Conservation (phyloP, 2,113 vertebrate species). For the Pleuronectes platessa region DNA sequence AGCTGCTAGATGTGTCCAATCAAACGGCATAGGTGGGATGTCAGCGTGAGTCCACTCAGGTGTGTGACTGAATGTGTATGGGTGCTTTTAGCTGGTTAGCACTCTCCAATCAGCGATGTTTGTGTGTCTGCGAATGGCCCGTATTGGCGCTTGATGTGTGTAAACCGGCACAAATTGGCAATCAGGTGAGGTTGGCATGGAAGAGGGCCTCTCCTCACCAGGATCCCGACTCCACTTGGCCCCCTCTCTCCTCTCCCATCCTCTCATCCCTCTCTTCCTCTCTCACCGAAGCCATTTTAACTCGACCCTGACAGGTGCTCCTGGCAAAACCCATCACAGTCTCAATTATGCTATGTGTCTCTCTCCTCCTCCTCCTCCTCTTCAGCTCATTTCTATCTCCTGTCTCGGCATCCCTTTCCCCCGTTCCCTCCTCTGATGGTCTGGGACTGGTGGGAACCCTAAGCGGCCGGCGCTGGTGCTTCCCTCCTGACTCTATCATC, state of each 20-base stretch:
- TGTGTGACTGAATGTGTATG: slow-evolving; percentile 39
- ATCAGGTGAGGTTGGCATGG: slow-evolving; percentile 79
- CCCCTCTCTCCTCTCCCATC: slow-evolving; percentile 37
- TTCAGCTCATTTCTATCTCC: slow-evolving; percentile 30
- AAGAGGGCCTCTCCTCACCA: slow-evolving; percentile 49
- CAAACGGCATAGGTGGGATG: slow-evolving; percentile 48
- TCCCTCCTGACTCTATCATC: slow-evolving; percentile 38
- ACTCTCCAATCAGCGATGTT: slow-evolving; percentile 45
- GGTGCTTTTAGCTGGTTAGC: slow-evolving; percentile 43
- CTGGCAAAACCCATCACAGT: slow-evolving; percentile 83
- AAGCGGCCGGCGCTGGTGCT: background rate
- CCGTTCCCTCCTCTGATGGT: slow-evolving; percentile 26
- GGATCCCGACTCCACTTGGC: slow-evolving; percentile 72
- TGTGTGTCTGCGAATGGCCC: slow-evolving; percentile 44
- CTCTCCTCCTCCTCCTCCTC: slow-evolving; percentile 31
- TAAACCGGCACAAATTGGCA: slow-evolving; percentile 80
- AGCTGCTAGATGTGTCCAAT: slow-evolving; percentile 61
- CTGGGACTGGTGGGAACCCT: slow-evolving; percentile 13
- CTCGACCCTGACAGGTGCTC: slow-evolving; percentile 79
- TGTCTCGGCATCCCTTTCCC: background rate
- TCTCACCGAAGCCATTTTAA: slow-evolving; percentile 61
- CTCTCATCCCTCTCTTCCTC: slow-evolving; percentile 57
- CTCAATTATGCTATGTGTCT: slow-evolving; percentile 75
- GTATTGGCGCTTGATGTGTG: slow-evolving; percentile 66
- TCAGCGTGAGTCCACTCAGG: slow-evolving; percentile 27